These are phyloP conservation scores for Simalia tracyae DNA, from an alignment of 2,797 vertebrate species.

Conservation along the genomic window DNA sequence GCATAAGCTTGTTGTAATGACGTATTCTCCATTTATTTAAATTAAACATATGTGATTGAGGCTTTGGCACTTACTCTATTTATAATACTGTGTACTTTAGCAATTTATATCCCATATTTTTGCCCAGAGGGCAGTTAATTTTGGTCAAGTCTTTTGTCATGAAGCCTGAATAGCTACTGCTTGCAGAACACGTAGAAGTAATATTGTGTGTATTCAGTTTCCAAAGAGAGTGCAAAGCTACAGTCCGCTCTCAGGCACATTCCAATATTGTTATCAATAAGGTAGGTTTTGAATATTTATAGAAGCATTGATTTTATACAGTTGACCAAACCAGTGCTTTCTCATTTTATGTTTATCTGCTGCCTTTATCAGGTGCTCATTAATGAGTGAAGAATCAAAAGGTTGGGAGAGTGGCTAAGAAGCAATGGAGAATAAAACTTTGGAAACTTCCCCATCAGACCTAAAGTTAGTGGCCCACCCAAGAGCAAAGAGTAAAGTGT, in stretches of 20 bases:
- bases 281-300: conserved; percentile 55
- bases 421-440: conserved; percentile 82
- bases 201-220: conserved; percentile 40
- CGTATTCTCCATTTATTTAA: not conserved
- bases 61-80: not conserved
- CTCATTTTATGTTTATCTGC: conserved; percentile 80
- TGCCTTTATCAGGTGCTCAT: conserved; percentile 84
- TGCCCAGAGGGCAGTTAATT: not conserved
- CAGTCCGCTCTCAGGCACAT: conserved; percentile 20
- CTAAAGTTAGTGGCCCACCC: conserved; percentile 89
- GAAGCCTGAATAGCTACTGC: not conserved
- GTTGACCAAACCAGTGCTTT: conserved; percentile 64
- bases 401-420: conserved; percentile 71
- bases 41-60: not conserved
- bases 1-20: not conserved
- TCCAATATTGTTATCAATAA: conserved; percentile 52
- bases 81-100: not conserved
- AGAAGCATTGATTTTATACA: conserved; percentile 59
- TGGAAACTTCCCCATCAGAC: conserved; percentile 78
- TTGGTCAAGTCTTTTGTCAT: not conserved
- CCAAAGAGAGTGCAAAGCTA: not conserved
- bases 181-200: not conserved
- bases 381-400: conserved; percentile 79
- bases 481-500: conserved; percentile 91
- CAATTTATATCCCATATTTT: not conserved